Conservation (phyloP, 2,888 invertebrate genomes). For the Lamellibrachia columna region DNA sequence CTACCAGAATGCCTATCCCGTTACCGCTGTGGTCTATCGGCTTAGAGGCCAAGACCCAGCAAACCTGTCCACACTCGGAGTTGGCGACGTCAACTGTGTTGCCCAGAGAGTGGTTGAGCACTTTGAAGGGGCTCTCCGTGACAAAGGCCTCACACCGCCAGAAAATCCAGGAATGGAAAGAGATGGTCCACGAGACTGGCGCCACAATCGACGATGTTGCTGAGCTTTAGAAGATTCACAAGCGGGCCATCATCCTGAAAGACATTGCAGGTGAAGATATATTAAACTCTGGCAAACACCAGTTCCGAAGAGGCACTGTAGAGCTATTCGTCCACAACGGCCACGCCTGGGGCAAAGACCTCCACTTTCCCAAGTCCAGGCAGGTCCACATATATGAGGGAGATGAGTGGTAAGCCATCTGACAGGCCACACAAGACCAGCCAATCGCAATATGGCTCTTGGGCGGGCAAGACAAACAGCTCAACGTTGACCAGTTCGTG, state of each 20-base stretch:
- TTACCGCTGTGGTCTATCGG: too few species aligned
- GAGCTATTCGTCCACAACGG: constrained; percentile 38
- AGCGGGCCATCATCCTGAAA: constrained; percentile 27
- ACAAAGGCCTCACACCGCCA: constrained; percentile 25
- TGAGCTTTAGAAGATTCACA: constrained; percentile 31
- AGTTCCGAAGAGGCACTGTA: constrained; percentile 26
- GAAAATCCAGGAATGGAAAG: constrained; percentile 29
- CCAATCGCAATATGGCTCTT: too few species aligned
- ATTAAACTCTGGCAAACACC: constrained; percentile 30
- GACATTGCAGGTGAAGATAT: constrained; percentile 31
- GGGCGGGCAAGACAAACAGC: constrained; percentile 19
- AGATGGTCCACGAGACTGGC: constrained; percentile 32
- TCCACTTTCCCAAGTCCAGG: constrained; percentile 30
- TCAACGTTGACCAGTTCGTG: constrained; percentile 36
- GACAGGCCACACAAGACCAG: too few species aligned
- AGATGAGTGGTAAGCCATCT: too few species aligned
- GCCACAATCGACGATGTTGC: constrained; percentile 34
- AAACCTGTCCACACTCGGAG: constrained; percentile 29
- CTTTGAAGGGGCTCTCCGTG: constrained; percentile 32
- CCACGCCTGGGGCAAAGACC: constrained; percentile 35
- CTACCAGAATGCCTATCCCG: too few species aligned
- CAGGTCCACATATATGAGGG: constrained; percentile 23
- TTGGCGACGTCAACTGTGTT: constrained; percentile 35
- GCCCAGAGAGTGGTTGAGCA: constrained; percentile 34
- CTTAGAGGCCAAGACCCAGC: constrained; percentile 2